Percentiles rank a stretch among this genome's conserved stretches.
These are phyloP conservation scores for Metopolophium dirhodum DNA, from an alignment of 1,140 invertebrate genomes.

Conservation along the genomic window DNA sequence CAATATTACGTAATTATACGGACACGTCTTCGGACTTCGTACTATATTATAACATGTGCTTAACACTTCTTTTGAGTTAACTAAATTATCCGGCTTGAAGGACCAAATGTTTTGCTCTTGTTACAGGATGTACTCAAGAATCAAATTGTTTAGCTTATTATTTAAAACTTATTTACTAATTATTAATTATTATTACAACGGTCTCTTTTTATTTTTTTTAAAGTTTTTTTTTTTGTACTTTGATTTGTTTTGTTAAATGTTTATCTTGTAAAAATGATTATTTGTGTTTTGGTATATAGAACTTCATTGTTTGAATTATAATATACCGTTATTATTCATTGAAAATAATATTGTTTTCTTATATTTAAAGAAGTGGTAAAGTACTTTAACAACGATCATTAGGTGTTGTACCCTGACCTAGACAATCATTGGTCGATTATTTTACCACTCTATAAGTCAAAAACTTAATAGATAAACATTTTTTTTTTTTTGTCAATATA, in stretches of 20 bases:
- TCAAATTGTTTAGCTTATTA: too few species aligned
- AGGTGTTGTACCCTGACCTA: neutral
- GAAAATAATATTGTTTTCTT: neutral
- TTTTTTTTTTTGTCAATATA: neutral
- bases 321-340: neutral
- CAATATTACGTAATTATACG: too few species aligned
- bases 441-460: neutral
- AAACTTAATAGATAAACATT: neutral
- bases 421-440: neutral
- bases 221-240: neutral
- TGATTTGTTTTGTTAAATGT: neutral
- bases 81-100: too few species aligned
- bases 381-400: neutral
- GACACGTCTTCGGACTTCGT: too few species aligned
- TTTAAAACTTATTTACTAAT: too few species aligned
- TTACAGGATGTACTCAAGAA: too few species aligned
- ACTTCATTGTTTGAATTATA: too few species aligned
- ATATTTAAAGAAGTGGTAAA: constrained; percentile 31
- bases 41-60: too few species aligned
- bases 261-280: neutral
- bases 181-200: too few species aligned
- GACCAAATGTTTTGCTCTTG: too few species aligned
- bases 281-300: neutral
- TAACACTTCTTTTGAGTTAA: too few species aligned
- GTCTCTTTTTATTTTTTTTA: neutral